Percentiles rank a stretch among this genome's conserved stretches.
Evolutionary conservation across 2,888 invertebrate genomes (phyloP).

Genomic region (Heliconius charithonia): DNA sequence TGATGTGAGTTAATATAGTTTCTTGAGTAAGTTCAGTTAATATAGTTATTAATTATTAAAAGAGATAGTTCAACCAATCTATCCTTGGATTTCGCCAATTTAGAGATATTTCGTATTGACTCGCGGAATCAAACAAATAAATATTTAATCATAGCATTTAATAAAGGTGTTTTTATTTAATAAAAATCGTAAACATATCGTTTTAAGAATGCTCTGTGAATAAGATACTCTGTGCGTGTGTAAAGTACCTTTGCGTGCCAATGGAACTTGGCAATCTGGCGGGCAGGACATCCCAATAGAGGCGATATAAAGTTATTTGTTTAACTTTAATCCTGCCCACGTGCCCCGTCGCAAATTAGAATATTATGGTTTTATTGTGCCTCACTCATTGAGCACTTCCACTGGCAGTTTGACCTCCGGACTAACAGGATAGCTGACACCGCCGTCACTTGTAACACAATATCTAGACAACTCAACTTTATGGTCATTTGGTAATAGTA

Average conservation of each 20-base stretch:
- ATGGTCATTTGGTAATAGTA: conserved; percentile 44
- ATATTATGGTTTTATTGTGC: conserved; percentile 74
- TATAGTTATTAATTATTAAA: too few relatives aligned
- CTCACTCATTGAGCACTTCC: conserved; percentile 68
- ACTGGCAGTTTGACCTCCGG: conserved; percentile 55
- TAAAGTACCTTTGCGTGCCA: conserved; percentile 29
- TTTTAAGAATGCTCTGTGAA: conserved; percentile 6
- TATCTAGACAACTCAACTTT: conserved; percentile 43
- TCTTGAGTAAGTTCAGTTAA: too few relatives aligned
- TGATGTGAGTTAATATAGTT: too few relatives aligned
- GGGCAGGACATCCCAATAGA: conserved; percentile 82
- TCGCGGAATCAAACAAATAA: not conserved
- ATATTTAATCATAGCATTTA: not conserved
- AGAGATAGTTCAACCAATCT: too few relatives aligned
- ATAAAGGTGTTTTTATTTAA: too few relatives aligned
- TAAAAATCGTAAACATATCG: not conserved
- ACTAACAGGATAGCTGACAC: conserved; percentile 50
- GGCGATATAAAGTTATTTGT: conserved; percentile 80
- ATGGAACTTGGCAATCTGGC: conserved; percentile 45
- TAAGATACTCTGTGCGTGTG: not conserved
- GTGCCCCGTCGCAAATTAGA: conserved; percentile 63
- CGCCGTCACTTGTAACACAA: conserved; percentile 49
- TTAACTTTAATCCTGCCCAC: conserved; percentile 81
- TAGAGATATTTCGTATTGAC: too few relatives aligned
- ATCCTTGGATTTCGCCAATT: too few relatives aligned